Evolutionary conservation across 2,113 vertebrate genomes (phyloP).

Genomic region (Grammomys dolichurus): DNA sequence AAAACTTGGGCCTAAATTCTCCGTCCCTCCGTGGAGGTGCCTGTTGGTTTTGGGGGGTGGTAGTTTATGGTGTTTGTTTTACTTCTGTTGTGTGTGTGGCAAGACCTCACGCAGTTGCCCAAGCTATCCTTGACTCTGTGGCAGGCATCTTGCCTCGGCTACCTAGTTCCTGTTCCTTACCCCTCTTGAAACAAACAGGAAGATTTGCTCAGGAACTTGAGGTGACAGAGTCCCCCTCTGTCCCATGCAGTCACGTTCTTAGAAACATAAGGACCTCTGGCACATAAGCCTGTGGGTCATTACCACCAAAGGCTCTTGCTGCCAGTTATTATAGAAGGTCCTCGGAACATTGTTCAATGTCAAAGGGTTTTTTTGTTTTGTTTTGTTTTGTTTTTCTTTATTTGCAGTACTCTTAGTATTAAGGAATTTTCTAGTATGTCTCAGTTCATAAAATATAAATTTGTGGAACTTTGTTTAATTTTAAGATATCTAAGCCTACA

Average conservation of each 20-base stretch:
- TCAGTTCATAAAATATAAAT: not conserved
- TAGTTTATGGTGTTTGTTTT: not conserved
- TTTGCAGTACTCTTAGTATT: not conserved
- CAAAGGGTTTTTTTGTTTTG: no score
- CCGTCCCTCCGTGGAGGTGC: not conserved
- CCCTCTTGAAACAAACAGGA: not conserved
- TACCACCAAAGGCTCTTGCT: not conserved
- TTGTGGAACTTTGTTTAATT: not conserved
- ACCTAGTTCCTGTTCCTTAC: not conserved
- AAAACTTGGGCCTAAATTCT: not conserved
- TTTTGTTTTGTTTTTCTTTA: not conserved
- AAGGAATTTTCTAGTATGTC: not conserved
- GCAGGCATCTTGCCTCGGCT: not conserved
- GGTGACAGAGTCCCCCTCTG: not conserved
- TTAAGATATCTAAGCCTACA: not conserved
- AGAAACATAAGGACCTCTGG: not conserved
- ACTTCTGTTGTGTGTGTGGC: not conserved
- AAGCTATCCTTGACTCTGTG: not conserved
- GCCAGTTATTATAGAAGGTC: not conserved
- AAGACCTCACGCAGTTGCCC: not conserved
- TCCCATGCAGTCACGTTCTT: accelerated
- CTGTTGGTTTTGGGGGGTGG: not conserved
- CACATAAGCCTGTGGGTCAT: not conserved
- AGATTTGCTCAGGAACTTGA: not conserved
- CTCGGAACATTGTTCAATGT: not conserved